These are phyloP conservation scores for Lipotes vexillifer DNA, from an alignment of 2,113 vertebrate genomes.

Conservation along the genomic window DNA sequence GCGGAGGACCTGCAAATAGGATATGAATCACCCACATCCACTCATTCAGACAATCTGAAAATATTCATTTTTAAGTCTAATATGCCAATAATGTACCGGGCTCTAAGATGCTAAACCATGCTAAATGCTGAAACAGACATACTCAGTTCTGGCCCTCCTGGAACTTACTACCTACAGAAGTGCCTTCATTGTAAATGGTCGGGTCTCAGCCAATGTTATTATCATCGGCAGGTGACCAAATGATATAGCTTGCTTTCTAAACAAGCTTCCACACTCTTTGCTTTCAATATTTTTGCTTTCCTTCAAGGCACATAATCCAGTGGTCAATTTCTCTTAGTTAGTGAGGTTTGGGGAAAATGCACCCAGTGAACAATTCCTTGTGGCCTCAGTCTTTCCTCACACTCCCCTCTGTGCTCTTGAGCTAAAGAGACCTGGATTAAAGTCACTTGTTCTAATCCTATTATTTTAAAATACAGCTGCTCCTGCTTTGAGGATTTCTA, in stretches of 20 bases:
- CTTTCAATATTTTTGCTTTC: neutral
- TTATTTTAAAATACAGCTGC: constrained; percentile 64
- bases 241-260: neutral
- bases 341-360: neutral
- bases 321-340: neutral
- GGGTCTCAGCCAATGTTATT: neutral
- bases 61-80: neutral
- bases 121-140: neutral
- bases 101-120: neutral
- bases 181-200: neutral
- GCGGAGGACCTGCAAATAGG: neutral
- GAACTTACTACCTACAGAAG: neutral
- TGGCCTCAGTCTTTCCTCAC: neutral
- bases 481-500: constrained; percentile 22
- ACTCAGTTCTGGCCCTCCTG: neutral
- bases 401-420: constrained; percentile 14
- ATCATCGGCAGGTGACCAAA: neutral
- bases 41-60: neutral
- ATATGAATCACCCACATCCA: neutral
- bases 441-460: constrained; percentile 48
- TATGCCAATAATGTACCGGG: neutral
- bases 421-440: constrained; percentile 47
- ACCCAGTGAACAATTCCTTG: neutral
- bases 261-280: neutral
- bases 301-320: neutral